Conservation (phyloP, 2,888 invertebrate species). For the Antitype chi region DNA sequence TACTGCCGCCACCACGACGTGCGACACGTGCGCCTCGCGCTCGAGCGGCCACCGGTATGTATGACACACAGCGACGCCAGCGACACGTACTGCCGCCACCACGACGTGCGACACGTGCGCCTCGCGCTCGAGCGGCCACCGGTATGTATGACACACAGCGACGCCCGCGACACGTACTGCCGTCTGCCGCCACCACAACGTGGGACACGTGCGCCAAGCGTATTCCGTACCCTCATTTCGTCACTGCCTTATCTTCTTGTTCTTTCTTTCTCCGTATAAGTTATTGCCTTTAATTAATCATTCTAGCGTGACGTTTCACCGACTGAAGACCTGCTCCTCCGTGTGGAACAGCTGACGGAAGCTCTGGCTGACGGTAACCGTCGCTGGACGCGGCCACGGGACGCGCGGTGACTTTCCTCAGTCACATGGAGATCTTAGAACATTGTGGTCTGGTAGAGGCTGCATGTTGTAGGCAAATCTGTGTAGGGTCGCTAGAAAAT, state of each 20-base stretch:
- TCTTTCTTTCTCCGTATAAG: not conserved
- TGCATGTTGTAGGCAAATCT: not conserved
- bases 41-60: conserved; percentile 28
- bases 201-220: not conserved
- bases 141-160: not conserved
- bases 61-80: not conserved
- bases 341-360: conserved; percentile 75
- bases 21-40: conserved; percentile 26
- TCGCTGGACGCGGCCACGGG: conserved; percentile 72
- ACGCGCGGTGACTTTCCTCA: conserved; percentile 35
- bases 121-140: too few species aligned
- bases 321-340: conserved; percentile 72
- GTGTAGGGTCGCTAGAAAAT: conserved; percentile 7
- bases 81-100: not conserved
- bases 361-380: conserved; percentile 74
- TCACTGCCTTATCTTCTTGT: not conserved
- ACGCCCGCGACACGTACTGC: not conserved
- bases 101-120: not conserved
- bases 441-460: not conserved
- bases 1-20: conserved; percentile 41
- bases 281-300: not conserved
- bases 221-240: not conserved
- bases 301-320: conserved; percentile 64
- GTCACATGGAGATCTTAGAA: not conserved
- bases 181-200: not conserved